Evolutionary conservation across 1,140 invertebrate genomes (phyloP).

Genomic region (Stratiolaelaps scimitus): DNA sequence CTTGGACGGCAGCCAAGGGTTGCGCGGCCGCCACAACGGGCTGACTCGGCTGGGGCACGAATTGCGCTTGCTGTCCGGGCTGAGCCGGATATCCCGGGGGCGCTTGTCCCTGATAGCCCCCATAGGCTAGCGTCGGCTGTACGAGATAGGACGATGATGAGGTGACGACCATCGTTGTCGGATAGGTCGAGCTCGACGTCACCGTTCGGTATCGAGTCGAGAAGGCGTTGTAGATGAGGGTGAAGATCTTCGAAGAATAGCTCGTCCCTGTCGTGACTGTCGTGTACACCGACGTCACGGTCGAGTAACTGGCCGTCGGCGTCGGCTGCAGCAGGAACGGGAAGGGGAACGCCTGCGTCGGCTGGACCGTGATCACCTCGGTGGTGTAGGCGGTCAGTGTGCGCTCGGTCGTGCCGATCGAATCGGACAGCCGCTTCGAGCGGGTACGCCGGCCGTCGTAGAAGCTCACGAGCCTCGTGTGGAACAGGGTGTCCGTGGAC

Average conservation of each 20-base stretch:
- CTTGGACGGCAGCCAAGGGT: too few species aligned
- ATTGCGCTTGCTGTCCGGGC: neutral
- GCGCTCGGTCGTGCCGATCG: constrained; percentile 34
- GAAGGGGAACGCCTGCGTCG: constrained; percentile 32
- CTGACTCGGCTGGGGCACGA: too few species aligned
- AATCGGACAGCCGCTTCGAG: constrained; percentile 37
- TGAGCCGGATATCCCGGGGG: neutral
- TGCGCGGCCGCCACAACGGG: too few species aligned
- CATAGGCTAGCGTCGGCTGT: neutral
- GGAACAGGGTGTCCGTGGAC: constrained; percentile 38
- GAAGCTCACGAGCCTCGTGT: constrained; percentile 39
- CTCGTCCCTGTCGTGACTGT: constrained; percentile 37
- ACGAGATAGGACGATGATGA: constrained; percentile 13
- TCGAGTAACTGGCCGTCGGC: constrained; percentile 29
- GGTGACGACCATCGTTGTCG: constrained; percentile 34
- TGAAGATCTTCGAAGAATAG: constrained; percentile 36
- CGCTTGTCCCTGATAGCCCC: neutral
- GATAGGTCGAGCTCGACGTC: constrained; percentile 35
- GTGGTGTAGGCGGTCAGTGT: constrained; percentile 37
- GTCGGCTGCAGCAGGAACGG: constrained; percentile 26
- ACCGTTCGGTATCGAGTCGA: constrained; percentile 38
- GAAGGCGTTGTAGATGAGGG: constrained; percentile 38
- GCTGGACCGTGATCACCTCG: constrained; percentile 35
- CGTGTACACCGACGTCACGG: constrained; percentile 34
- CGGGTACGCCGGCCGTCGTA: constrained; percentile 38